Base-by-base conservation (phyloP, 2,113 vertebrate genomes). In the Lethenteron reissneri region DNA sequence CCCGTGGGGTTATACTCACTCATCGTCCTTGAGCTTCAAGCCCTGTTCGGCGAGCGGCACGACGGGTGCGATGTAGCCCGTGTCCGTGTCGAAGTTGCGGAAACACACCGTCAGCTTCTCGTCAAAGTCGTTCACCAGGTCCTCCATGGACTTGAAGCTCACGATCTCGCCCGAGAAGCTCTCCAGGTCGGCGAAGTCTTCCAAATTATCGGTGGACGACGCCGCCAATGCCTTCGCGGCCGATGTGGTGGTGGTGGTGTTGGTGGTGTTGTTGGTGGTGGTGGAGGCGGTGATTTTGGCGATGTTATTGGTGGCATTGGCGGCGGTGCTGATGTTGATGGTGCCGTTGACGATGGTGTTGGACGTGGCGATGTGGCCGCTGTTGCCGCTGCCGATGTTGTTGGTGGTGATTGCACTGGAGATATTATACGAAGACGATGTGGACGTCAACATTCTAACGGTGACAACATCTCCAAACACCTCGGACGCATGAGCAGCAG, bases 61-160 rank as follows among this genome's bases (percentile, higher is more conserved):
- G 25, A 85, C 78, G 9, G 84, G 85, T 11, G 81, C 82, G 12
- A 83, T 85, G 80, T 80, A 82, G 60, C 86, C 87, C 12, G 81
- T 80, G 12, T 80, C 58, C 57, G 80, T 77, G 80, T 82, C 81
- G 64, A 83, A 80, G 72, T 84, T 83, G 72, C 84, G 85, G 77
- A 97, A 97, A 73, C 90, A 95, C 57, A 87, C 81, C 8, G 83
- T 87, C 72, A 97, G 81, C 80, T 86, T 88, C 75, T 87, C 84
- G 72, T 87, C 84, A 78, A 97, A 81, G 76, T 86, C 87, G 73
- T 86, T 85, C 6, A 83, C 82, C 74, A 88, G 81, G 75, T 86
- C 85, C 75, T 85, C 83, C 83, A 83, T 81, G 70, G 85, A 84
- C 41, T 79, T 79, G 80, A 85, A 84, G 77, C 83, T 81, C 75